These are phyloP conservation scores for Urocyon cinereoargenteus DNA, from an alignment of 2,797 vertebrate species.

Conservation along the genomic window DNA sequence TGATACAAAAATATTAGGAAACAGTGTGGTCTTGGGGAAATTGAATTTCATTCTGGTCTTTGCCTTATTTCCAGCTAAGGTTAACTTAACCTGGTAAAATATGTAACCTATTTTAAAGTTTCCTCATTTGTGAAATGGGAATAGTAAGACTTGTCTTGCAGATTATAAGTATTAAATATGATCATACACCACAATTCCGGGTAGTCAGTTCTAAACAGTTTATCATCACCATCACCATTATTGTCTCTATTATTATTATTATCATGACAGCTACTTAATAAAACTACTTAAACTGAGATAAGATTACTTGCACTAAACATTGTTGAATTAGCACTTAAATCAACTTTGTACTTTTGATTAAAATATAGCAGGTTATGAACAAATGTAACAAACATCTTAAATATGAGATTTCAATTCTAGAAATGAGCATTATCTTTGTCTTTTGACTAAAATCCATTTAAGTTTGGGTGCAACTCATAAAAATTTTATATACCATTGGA, in stretches of 20 bases:
- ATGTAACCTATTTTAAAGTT: slow-evolving; percentile 47
- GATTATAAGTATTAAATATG: background rate
- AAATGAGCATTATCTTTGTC: slow-evolving; percentile 9
- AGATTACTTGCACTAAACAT: background rate
- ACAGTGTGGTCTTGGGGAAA: background rate
- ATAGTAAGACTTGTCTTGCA: background rate
- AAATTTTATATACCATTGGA: background rate
- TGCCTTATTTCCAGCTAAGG: background rate
- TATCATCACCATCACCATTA: background rate
- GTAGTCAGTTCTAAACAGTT: slow-evolving; percentile 5
- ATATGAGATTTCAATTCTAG: background rate
- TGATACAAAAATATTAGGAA: slow-evolving; percentile 33
- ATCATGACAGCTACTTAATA: slow-evolving; percentile 19
- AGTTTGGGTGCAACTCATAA: background rate
- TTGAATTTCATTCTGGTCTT: background rate
- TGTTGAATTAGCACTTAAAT: slow-evolving; percentile 30
- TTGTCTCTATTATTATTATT: background rate
- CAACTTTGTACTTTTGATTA: slow-evolving; percentile 19
- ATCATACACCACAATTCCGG: background rate
- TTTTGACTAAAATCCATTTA: background rate
- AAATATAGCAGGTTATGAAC: slow-evolving; percentile 18
- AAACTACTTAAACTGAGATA: slow-evolving; percentile 46
- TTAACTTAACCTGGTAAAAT: background rate
- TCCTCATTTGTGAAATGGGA: background rate
- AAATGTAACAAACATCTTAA: slow-evolving; percentile 46